These are phyloP conservation scores for Patiria miniata DNA, from an alignment of 35 echinoderm and acorn worm species.

Conservation along the genomic window DNA sequence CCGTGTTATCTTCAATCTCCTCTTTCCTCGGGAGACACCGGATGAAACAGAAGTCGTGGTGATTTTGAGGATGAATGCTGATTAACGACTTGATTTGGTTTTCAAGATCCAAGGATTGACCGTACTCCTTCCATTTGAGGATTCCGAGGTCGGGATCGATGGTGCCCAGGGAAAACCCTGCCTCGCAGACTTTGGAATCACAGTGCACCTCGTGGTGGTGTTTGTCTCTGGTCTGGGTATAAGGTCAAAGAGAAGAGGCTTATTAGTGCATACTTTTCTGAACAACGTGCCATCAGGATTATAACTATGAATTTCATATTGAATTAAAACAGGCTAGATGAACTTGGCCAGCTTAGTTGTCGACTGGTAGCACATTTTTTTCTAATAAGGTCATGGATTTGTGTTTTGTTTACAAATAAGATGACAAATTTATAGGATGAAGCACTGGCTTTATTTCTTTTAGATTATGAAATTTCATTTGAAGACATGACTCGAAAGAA, in stretches of 20 bases:
- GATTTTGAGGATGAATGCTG: neutral
- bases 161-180: slow-evolving; percentile 52
- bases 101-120: slow-evolving; percentile 39
- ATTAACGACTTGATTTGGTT: slow-evolving; percentile 45
- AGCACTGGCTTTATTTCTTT: too few relatives aligned
- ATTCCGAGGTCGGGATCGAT: slow-evolving; percentile 53
- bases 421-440: too few relatives aligned
- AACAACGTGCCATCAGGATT: too few relatives aligned
- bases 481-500: too few relatives aligned
- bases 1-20: slow-evolving; percentile 32
- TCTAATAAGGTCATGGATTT: too few relatives aligned
- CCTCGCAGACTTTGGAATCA: slow-evolving; percentile 52
- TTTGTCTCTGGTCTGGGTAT: slow-evolving; percentile 2
- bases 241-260: slow-evolving; percentile 9
- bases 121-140: slow-evolving; percentile 70
- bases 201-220: slow-evolving; percentile 38
- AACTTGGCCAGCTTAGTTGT: too few relatives aligned
- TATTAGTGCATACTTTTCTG: neutral
- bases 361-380: too few relatives aligned
- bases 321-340: too few relatives aligned
- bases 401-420: too few relatives aligned
- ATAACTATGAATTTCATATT: too few relatives aligned
- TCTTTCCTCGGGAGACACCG: slow-evolving; percentile 45
- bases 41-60: slow-evolving; percentile 78
- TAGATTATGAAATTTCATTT: too few relatives aligned